Base-by-base conservation (phyloP, 92 coral and sea anemone genomes). In the Paragorgia papillata region DNA sequence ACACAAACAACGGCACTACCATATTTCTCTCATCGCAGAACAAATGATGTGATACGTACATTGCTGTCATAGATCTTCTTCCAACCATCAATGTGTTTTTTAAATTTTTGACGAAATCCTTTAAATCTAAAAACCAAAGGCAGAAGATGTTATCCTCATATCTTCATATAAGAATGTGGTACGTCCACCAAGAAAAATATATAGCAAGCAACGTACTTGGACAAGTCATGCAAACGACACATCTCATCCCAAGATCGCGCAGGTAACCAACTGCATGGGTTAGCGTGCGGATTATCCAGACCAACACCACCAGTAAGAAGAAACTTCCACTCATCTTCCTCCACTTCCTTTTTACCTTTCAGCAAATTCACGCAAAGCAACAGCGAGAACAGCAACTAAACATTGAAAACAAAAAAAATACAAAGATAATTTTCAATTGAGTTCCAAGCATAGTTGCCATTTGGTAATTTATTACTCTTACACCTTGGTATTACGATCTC, bases 271-370 rank as follows among this genome's bases (percentile, higher is more conserved):
- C 85, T 30, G 35, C 97, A 90, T 21, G 97, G 97, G 74, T 74
- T 93, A 49, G 91, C 84, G 71, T 93, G 97, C 57, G 97, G 97
- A 62, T 93, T 93, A 77, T 93, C 97, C 80, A 93, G 89, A 41
- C 97, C 97, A 34, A 93, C 97, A 44, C 97, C 97, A 18, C 97
- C 97, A 24, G 97, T 93, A 32, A 93, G 81, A 0, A 93, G 87
- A 80, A 93, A 93, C 19, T 88, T 87, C 97, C 97, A 93, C 51
- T 93, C 97, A 63, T 93, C 90, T 31, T 87, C 92, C 60, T 96
- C 92, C 65, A 93, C 89, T 32, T 93, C 94, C 43, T 92, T 92
- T 55, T 88, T 93, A 80, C 92, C 89, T 82, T 89, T 91, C 57
- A 93, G 87, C 50, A 93, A 79, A 73, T 93, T 93, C 37, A 88